Conservation (phyloP, 2,888 invertebrate genomes). For the Drosophila buzzatii region DNA sequence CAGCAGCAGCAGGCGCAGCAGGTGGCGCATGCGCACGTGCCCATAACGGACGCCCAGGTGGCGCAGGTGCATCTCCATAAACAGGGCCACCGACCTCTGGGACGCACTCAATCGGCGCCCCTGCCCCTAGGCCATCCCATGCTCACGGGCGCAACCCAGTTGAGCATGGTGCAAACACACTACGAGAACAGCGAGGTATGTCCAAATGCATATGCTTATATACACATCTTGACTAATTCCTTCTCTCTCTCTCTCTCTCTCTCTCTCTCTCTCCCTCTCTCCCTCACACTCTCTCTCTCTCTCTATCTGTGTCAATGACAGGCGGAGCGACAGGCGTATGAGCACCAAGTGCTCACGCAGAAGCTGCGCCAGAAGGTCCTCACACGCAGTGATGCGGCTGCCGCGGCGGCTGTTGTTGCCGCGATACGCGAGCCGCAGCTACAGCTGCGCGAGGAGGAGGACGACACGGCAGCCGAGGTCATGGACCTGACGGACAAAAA, state of each 20-base stretch:
- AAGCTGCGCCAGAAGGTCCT: constrained; percentile 95
- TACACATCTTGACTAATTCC: background rate
- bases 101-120: constrained; percentile 97
- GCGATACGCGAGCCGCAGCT: constrained; percentile 84
- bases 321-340: constrained; percentile 87
- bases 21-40: constrained; percentile 59
- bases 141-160: constrained; percentile 86
- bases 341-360: constrained; percentile 90
- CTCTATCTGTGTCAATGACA: constrained; percentile 32
- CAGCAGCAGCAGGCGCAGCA: constrained; percentile 20
- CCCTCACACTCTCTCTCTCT: no score
- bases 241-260: background rate
- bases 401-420: constrained; percentile 51
- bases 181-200: constrained; percentile 85
- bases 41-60: constrained; percentile 89
- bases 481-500: constrained; percentile 92
- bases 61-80: constrained; percentile 90
- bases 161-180: constrained; percentile 84
- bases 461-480: constrained; percentile 87
- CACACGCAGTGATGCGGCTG: constrained; percentile 89
- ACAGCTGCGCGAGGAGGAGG: constrained; percentile 87
- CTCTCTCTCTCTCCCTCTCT: no score
- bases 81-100: constrained; percentile 92
- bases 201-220: constrained; percentile 10
- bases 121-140: constrained; percentile 95